These are phyloP conservation scores for Synergus umbraculus DNA, from an alignment of 2,888 invertebrate genomes.

Conservation along the genomic window DNA sequence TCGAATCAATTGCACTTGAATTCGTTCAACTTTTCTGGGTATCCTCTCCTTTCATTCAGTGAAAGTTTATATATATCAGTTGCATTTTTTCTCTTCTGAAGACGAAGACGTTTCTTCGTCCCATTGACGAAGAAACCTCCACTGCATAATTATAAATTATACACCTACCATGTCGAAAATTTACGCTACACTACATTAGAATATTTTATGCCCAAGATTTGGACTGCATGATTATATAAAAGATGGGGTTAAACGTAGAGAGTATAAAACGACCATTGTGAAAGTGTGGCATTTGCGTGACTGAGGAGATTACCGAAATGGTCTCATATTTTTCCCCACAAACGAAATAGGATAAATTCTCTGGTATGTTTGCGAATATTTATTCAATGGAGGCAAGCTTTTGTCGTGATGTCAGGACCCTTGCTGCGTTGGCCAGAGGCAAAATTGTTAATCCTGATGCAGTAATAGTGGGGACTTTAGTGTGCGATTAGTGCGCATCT, in stretches of 20 bases:
- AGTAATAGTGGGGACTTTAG: slow-evolving; percentile 7
- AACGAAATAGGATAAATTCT: slow-evolving; percentile 38
- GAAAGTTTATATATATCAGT: not conserved
- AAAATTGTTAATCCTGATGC: slow-evolving; percentile 9
- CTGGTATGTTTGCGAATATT: slow-evolving; percentile 39
- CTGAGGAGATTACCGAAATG: slow-evolving; percentile 35
- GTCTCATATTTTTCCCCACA: slow-evolving; percentile 40
- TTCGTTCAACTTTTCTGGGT: not conserved
- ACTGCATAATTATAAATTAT: not conserved
- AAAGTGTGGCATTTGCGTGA: slow-evolving; percentile 43
- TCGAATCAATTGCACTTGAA: not conserved
- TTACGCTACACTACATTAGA: not conserved
- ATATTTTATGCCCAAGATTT: slow-evolving; percentile 9
- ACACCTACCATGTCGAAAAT: not conserved
- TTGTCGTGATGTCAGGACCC: slow-evolving; percentile 19
- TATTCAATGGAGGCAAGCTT: slow-evolving; percentile 28
- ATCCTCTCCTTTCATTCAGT: not conserved
- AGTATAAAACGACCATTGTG: slow-evolving; percentile 47
- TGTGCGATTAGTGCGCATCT: slow-evolving; percentile 35
- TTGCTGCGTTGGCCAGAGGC: slow-evolving; percentile 6
- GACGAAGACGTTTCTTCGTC: not conserved
- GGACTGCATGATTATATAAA: not conserved
- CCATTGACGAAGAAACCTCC: not conserved
- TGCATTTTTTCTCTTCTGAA: not conserved
- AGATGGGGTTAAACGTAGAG: slow-evolving; percentile 2